These are phyloP conservation scores for Osmoderma eremita DNA, from an alignment of 2,888 invertebrate species.

Conservation along the genomic window DNA sequence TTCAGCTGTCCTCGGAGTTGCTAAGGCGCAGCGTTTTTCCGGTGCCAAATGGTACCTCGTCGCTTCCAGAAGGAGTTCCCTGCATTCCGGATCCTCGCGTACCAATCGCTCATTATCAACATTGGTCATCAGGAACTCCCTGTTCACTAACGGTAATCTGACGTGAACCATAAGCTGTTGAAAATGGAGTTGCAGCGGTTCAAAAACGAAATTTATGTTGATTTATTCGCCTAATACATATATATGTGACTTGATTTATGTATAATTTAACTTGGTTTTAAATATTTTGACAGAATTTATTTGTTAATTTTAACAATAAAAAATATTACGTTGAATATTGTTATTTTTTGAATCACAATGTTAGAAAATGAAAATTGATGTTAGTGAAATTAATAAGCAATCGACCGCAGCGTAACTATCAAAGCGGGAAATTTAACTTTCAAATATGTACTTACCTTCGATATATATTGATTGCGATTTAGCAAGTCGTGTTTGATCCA, in stretches of 20 bases:
- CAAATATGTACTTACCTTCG: constrained; percentile 63
- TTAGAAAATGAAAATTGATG: too few species aligned
- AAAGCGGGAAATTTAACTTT: too few species aligned
- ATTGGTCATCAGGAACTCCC: constrained; percentile 74
- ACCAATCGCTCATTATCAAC: constrained; percentile 75
- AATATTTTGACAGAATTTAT: too few species aligned
- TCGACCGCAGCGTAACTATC: too few species aligned
- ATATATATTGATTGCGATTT: constrained; percentile 69
- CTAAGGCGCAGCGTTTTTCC: constrained; percentile 72
- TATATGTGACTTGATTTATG: neutral
- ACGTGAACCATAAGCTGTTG: constrained; percentile 72
- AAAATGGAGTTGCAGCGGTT: constrained; percentile 5
- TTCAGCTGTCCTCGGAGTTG: constrained; percentile 71
- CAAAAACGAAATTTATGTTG: constrained; percentile 5
- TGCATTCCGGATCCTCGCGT: constrained; percentile 71
- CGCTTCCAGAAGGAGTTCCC: constrained; percentile 73
- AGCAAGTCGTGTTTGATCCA: constrained; percentile 74
- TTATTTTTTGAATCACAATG: too few species aligned
- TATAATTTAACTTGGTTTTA: too few species aligned
- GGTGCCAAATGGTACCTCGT: constrained; percentile 78
- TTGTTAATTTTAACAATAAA: too few species aligned
- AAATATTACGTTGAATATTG: too few species aligned
- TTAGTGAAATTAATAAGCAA: too few species aligned
- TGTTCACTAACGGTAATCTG: constrained; percentile 70
- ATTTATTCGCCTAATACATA: neutral